phyloP scores from a whole-genome alignment of 2,113 vertebrate genomes.

The Megaptera novaeangliae region DNA sequence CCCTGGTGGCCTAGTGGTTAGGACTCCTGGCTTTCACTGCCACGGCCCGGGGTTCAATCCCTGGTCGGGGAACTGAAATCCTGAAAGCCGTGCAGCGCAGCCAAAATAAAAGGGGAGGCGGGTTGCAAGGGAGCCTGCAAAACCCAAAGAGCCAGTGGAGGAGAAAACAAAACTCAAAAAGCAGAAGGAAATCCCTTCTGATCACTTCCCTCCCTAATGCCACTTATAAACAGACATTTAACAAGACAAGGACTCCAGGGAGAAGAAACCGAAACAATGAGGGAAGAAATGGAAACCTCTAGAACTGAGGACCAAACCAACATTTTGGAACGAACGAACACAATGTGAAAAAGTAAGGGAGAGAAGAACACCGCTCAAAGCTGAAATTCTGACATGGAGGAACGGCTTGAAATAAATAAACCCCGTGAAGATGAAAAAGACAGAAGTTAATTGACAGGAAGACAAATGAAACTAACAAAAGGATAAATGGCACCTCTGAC shows the following conservation, averaged over 20 bases:
- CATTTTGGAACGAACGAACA: neutral
- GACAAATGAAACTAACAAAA: rapidly evolving
- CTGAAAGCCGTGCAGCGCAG: rapidly evolving
- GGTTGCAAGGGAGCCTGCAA: neutral
- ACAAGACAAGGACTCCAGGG: neutral
- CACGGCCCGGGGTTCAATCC: neutral
- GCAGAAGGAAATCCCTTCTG: neutral
- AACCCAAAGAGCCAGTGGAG: rapidly evolving
- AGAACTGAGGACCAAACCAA: neutral
- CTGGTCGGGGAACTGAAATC: neutral
- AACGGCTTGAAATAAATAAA: rapidly evolving
- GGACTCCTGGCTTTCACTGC: neutral
- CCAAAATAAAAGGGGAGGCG: neutral
- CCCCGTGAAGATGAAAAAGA: neutral
- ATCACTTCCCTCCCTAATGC: rapidly evolving
- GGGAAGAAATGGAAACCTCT: neutral
- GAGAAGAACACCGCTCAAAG: neutral
- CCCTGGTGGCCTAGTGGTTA: neutral
- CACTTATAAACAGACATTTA: rapidly evolving
- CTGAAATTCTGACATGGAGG: neutral
- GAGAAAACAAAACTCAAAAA: neutral
- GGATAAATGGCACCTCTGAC: neutral
- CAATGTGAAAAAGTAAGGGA: neutral
- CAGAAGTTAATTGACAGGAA: neutral
- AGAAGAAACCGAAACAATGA: neutral